These are phyloP conservation scores for Calameuta filiformis DNA, from an alignment of 2,888 invertebrate species.

Conservation along the genomic window DNA sequence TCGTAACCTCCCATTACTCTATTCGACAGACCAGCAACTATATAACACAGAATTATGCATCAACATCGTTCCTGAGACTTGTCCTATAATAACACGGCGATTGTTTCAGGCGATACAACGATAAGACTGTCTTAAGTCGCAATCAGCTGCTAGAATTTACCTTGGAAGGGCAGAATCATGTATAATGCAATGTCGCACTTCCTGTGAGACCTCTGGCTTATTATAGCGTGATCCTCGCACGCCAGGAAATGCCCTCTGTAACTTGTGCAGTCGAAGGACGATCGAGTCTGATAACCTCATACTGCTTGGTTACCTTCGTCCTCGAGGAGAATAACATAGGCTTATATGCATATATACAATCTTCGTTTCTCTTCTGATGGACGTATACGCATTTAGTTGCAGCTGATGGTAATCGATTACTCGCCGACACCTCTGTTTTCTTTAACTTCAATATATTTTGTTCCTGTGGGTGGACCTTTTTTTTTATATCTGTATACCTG, in stretches of 20 bases:
- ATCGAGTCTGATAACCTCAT: background rate
- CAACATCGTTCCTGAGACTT: background rate
- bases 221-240: background rate
- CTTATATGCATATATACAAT: background rate
- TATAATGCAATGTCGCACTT: background rate
- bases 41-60: background rate
- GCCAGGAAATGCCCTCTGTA: background rate
- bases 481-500: too few species aligned
- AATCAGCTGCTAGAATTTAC: background rate
- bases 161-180: background rate
- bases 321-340: background rate
- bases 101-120: background rate
- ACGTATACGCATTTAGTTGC: background rate
- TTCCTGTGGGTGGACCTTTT: background rate
- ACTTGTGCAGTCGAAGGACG: background rate
- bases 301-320: background rate
- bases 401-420: background rate
- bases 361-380: background rate
- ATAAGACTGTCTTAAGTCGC: background rate
- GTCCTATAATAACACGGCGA: background rate
- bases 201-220: background rate
- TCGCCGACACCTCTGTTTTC: background rate
- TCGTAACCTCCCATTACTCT: background rate
- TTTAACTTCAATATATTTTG: background rate
- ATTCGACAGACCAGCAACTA: background rate